Evolutionary conservation across 1,140 invertebrate species (phyloP), one percentile per base, ranked within the genome.

Genomic region (Centruroides sculpturatus): DNA sequence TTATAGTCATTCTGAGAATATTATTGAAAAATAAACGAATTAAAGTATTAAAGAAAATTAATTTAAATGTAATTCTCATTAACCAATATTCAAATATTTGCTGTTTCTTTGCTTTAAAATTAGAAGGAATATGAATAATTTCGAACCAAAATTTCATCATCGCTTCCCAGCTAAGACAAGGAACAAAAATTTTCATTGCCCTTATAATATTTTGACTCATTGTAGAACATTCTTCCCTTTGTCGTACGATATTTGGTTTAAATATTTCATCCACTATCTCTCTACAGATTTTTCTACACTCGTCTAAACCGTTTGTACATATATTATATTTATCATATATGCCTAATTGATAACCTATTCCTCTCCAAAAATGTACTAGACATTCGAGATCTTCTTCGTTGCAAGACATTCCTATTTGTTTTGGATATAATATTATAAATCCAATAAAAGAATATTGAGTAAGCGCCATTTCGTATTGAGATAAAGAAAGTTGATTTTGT

Each of bases 321-420:
- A 82, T 75, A 65, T 82, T 83, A 62, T 74, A 79, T 80, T 79
- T 81, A 66, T 92, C 87, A 63, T 88, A 79, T 13, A 90, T 82
- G 4, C 89, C 89, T 53, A 92, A 77, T 66, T 86, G 72, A 67
- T 83, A 79, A 3, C 87, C 87, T 36, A 92, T 80, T 1, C 86
- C 82, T 52, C 81, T 78, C 88, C 88, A 92, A 65, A 91, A 81
- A 70, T 92, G 87, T 3, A 86, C 71, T 57, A 87, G 83, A 12
- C 82, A 83, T 53, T 86, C 82, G 13, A 84, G 67, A 56, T 85
- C 83, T 41, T 81, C 76, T 76, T 66, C 13, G n/a, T 41, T 56
- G 23, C 48, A 53, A 13, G 56, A 55, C 4, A 72, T 64, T 35
- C 70, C 68, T 50, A 68, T 64, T 4, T 64, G 35, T 52, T 66